Evolutionary conservation across 2,888 invertebrate genomes (phyloP), one percentile per base, ranked within the genome.

Genomic region (Clepsis dumicolana): DNA sequence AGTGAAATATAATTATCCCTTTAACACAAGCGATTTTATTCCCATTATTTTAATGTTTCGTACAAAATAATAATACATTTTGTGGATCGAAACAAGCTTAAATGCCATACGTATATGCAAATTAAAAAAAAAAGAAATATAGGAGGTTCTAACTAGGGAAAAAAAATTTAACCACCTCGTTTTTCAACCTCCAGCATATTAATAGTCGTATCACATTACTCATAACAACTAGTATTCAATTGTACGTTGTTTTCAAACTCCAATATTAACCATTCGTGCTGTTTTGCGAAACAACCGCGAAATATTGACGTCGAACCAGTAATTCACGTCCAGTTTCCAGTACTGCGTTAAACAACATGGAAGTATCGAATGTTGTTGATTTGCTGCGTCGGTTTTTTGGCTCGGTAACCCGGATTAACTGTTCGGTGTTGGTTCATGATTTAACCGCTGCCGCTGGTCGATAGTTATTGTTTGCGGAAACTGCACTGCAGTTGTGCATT

Each of bases 241-340:
- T 35, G 50, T 27, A 18, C 27, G 56, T 67, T 68, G 68, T 64
- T 64, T 68, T 52, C 18, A 52, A 53, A 68, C 41, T 62, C 61
- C 59, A 68, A 68, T 64, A 64, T 68, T 59, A 68, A 41, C 53
- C 63, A 48, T 21, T 29, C 59, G 67, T 57, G 57, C 63, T 50
- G 68, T 64, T 64, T 68, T 52, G 27, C n/a, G 64, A 59, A 68
- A 68, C 64, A 68, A 64, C 32, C 41, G 44, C n/a, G 57, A 32
- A 52, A 52, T 63, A 57, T 25, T 57, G 57, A 57, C 32, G 68
- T 68, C 59, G 41, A 53, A 68, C 53, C 68, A 38, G 63, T 63
- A 68, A 59, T 29, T 64, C 59, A 68, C 27, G 21, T 52, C 52
- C 41, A 64, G 24, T 66, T 61, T 61, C 65, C 52, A 63, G 50